Percentiles rank a stretch among this genome's conserved stretches.
phyloP scores from a whole-genome alignment of 1,140 invertebrate species.

The Ceratosolen fusciceps region DNA sequence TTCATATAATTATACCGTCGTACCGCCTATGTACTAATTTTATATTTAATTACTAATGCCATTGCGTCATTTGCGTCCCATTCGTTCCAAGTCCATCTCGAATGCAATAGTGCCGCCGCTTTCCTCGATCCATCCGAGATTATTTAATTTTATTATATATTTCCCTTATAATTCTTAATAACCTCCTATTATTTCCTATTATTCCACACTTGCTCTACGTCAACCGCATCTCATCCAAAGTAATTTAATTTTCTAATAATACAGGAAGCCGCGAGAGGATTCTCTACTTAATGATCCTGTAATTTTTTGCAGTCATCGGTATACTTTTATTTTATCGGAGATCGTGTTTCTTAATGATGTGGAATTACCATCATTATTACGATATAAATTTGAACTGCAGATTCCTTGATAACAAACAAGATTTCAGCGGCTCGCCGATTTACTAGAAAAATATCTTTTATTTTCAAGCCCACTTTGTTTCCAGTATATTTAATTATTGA shows the following conservation, averaged over 20 bases:
- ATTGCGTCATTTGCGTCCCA: background rate
- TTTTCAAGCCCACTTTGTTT: background rate
- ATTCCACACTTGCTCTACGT: background rate
- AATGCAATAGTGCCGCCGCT: background rate
- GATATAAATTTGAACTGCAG: background rate
- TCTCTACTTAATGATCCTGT: background rate
- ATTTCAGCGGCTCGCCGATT: background rate
- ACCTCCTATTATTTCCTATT: background rate
- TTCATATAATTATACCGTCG: no score
- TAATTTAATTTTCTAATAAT: constrained; percentile 10
- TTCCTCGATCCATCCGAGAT: background rate
- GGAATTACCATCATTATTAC: background rate
- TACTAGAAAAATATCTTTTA: background rate
- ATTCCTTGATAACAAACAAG: background rate
- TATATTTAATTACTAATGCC: background rate
- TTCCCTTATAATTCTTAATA: background rate
- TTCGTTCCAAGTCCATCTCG: background rate
- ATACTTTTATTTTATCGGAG: background rate
- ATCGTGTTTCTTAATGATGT: background rate
- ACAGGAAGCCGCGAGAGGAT: background rate
- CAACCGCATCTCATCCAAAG: background rate
- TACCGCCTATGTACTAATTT: background rate
- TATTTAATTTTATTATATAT: background rate
- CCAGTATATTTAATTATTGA: background rate
- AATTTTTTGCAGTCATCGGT: background rate